Conservation (phyloP, 1,140 invertebrate genomes). For the Drosophila nikananu region DNA sequence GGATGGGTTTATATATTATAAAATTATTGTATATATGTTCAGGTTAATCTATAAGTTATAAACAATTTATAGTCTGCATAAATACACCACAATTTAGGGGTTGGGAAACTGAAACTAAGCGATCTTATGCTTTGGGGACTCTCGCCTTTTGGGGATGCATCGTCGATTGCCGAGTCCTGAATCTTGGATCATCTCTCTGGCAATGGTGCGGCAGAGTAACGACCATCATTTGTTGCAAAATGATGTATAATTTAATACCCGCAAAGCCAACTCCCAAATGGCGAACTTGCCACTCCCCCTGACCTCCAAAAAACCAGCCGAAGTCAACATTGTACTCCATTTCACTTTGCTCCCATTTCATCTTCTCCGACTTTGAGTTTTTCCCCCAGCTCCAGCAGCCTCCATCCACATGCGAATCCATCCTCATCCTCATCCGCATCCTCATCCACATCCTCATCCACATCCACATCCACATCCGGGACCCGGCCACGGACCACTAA, state of each 20-base stretch:
- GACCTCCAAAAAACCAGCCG: constrained; percentile 79
- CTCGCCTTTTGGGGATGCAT: background rate
- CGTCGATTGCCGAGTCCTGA: constrained; percentile 1
- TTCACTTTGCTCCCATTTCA: constrained; percentile 41
- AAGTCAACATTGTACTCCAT: constrained; percentile 70
- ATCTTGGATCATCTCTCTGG: constrained; percentile 10
- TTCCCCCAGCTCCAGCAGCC: constrained; percentile 3
- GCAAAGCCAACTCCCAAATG: constrained; percentile 84
- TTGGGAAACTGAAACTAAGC: background rate
- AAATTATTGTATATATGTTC: background rate
- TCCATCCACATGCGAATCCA: constrained; percentile 35
- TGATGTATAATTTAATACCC: constrained; percentile 85
- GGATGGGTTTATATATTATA: too few species aligned
- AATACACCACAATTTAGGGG: background rate
- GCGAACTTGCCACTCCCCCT: constrained; percentile 34
- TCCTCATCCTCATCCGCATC: constrained; percentile 6
- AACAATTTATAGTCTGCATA: background rate
- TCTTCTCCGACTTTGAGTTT: constrained; percentile 14
- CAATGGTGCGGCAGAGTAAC: constrained; percentile 55
- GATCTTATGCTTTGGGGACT: background rate
- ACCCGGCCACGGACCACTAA: constrained; percentile 77
- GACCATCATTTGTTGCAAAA: constrained; percentile 85
- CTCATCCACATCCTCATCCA: constrained; percentile 5
- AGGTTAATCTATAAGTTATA: background rate
- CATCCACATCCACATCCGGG: constrained; percentile 45